Percentiles rank a stretch among this genome's conserved stretches.
Evolutionary conservation across 2,797 vertebrate species (phyloP).

Genomic region (Periparus ater): DNA sequence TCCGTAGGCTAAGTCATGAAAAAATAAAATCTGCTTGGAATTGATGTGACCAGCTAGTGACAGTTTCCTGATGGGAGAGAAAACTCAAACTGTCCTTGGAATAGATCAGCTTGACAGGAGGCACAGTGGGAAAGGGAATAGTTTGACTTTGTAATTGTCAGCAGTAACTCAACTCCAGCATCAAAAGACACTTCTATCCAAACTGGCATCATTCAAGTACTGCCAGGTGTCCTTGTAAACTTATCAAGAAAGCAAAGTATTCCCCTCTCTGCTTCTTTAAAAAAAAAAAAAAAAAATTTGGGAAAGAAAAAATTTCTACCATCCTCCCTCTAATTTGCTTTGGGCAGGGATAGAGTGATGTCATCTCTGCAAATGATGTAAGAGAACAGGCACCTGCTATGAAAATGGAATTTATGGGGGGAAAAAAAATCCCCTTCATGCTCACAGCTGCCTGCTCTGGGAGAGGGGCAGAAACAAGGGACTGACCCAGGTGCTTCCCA

Average conservation of each 20-base stretch:
- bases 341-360: background rate
- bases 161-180: background rate
- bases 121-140: background rate
- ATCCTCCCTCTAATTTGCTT: background rate
- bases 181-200: background rate
- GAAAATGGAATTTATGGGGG: background rate
- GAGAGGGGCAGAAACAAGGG: background rate
- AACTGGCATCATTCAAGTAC: background rate
- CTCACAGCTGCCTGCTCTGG: background rate
- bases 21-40: background rate
- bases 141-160: conserved; percentile 12
- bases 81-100: background rate
- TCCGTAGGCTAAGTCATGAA: background rate
- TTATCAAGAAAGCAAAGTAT: background rate
- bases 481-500: background rate
- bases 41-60: background rate
- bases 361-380: background rate
- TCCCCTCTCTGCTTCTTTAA: background rate
- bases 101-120: conserved; percentile 5
- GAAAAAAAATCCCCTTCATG: rapidly evolving
- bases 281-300: background rate
- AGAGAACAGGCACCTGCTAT: background rate
- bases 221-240: background rate
- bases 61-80: background rate
- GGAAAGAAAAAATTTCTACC: background rate